These are phyloP conservation scores for Pterois miles DNA, from an alignment of 2,797 vertebrate species.

Conservation along the genomic window DNA sequence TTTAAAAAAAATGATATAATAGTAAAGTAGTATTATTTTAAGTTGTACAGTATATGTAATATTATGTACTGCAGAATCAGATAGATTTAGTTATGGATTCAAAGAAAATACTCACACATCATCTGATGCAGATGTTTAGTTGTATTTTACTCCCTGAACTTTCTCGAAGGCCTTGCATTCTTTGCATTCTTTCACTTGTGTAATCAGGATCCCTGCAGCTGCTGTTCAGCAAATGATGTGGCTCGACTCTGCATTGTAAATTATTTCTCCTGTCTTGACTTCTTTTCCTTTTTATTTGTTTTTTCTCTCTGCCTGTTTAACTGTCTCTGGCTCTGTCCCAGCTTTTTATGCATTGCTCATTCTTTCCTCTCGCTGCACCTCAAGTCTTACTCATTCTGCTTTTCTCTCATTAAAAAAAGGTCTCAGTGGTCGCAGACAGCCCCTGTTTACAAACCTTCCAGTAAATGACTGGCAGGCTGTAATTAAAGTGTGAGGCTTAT, in stretches of 20 bases:
- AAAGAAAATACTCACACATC: neutral
- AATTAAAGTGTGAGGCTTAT: constrained; percentile 16
- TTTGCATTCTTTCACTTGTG: constrained; percentile 63
- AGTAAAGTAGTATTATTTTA: no score
- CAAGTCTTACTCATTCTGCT: neutral
- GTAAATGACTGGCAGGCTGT: neutral
- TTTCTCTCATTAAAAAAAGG: neutral
- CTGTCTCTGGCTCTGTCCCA: neutral
- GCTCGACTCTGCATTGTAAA: neutral
- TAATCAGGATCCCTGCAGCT: constrained; percentile 62
- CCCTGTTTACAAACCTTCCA: constrained; percentile 26
- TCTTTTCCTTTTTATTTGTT: neutral
- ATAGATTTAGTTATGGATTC: neutral
- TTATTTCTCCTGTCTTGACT: neutral
- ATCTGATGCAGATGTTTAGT: neutral
- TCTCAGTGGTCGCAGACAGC: neutral
- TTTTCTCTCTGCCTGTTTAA: constrained; percentile 1
- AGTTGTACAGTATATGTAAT: no score
- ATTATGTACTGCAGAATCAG: neutral
- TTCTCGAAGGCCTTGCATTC: constrained; percentile 33
- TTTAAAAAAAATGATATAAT: neutral
- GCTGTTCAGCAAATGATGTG: neutral
- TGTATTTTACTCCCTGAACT: neutral
- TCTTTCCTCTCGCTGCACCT: neutral
- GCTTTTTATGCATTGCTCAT: neutral